Base-by-base conservation (phyloP, 2,797 vertebrate species). In the Chanos chanos region DNA sequence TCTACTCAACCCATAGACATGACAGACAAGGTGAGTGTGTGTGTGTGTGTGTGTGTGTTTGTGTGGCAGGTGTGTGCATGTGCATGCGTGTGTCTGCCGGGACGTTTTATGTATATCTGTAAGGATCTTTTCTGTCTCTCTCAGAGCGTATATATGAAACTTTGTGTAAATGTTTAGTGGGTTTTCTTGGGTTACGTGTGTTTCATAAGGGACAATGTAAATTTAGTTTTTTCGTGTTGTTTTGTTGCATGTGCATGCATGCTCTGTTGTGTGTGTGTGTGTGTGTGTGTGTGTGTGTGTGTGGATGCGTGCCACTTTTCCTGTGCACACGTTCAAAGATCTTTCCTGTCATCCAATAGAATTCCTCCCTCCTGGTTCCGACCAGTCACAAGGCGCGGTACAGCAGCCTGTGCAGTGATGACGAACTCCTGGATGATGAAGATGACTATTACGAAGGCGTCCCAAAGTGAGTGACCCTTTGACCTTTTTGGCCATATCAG, bases 371-470 rank as follows among this genome's bases (percentile, higher is more conserved):
- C 70, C 68, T 73, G 6, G 73, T 87, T 30, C 82, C 85, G 0
- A 1, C 10, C 19, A 1, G 0, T 15, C 1, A 1, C 1, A 80
- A 74, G 28, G 12, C 21, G 13, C 71, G 70, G 0, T 64, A 36
- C 68, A 83, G 24, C 66, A 86, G 85, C 50, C 49, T 89, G 52
- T 89, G 60, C 75, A 91, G 89, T 2, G 89, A 91, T 0, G 89
- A 91, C 10, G 89, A 86, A 36, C 37, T 79, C 2, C 59, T 90
- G 52, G 87, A 77, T 2, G 73, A 85, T 2, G 84, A 88, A 5
- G 73, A 82, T 0, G 82, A 81, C 27, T 31, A 39, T 18, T 57
- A 68, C 9, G 68, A 72, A 0, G 8, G 68, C 0, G 22, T 61
- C 1, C 27, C 36, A 1, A 57, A 60, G 64, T 68, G 12, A 43